Conservation (phyloP, 2,888 invertebrate genomes). For the Idaea biselata region DNA sequence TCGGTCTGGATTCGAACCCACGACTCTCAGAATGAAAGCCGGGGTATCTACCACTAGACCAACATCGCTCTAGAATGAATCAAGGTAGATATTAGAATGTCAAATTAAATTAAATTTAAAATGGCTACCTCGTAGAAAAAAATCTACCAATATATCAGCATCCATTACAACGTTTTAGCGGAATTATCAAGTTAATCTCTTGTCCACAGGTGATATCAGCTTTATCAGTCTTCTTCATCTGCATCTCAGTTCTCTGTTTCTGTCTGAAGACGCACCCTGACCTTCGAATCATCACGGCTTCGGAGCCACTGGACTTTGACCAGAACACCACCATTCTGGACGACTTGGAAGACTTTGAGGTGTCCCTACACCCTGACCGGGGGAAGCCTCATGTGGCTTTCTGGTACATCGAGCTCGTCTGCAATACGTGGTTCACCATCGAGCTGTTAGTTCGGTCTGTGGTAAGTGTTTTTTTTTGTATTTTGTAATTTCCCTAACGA, state of each 20-base stretch:
- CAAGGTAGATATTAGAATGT: too few relatives aligned
- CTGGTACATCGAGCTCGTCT: conserved; percentile 94
- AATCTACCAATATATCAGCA: too few relatives aligned
- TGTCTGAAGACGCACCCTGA: conserved; percentile 97
- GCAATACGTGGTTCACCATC: conserved; percentile 98
- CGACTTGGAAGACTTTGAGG: conserved; percentile 33
- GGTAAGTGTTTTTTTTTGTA: conserved; percentile 79
- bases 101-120: too few relatives aligned
- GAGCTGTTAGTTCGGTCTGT: conserved; percentile 93
- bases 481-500: neutral
- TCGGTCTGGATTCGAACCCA: too few relatives aligned
- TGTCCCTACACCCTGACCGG: conserved; percentile 67
- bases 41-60: too few relatives aligned
- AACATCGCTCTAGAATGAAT: too few relatives aligned
- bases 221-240: conserved; percentile 97
- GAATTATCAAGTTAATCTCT: conserved; percentile 11
- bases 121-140: too few relatives aligned
- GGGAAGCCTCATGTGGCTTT: conserved; percentile 87
- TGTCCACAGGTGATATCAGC: conserved; percentile 90
- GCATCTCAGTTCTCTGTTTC: conserved; percentile 96
- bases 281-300: conserved; percentile 82
- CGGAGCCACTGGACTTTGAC: conserved; percentile 28
- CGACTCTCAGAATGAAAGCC: too few relatives aligned
- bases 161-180: too few relatives aligned
- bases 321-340: conserved; percentile 33